Evolutionary conservation across 2,113 vertebrate genomes (phyloP), one percentile per base, ranked within the genome.

Genomic region (Barbus barbus): DNA sequence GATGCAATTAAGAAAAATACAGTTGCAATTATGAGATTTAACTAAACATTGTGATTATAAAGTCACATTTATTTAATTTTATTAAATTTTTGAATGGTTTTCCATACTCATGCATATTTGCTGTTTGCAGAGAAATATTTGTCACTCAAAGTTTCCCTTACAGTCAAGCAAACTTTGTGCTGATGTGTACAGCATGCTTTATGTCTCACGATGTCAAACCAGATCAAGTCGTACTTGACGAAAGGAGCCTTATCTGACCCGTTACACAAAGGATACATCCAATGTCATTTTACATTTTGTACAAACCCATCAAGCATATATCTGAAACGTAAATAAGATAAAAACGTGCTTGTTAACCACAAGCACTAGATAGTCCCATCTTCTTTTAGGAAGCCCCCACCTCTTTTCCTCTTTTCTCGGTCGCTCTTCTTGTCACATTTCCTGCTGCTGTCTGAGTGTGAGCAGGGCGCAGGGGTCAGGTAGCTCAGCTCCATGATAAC

Each of bases 401-500:
- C 44, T n/a, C 12, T 51, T 26, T 80, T 65, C 78, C 51, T 76
- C 24, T 5, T 53, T 65, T 56, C 77, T 79, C 7, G 38, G 38
- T 78, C 51, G 28, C 53, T 24, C 48, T 63, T 63, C 67, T 78
- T 33, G 82, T 83, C 83, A 74, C 76, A 81, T 81, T 85, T 93
- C 89, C 89, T 90, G 84, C 53, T 88, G 85, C 91, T 91, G 91
- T 94, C 86, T 89, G 87, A 88, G 90, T 84, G 88, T 91, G 88
- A 86, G 86, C 86, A 90, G 85, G 84, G 78, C 92, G 92, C 92
- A 86, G 87, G 82, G 86, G 83, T 84, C 91, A 91, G 90, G 92
- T 92, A 92, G 86, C 88, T 69, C 58, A 48, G 83, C 26, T 83
- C 81, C 82, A 73, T 48, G 93, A 95, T 94, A 94, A 94, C 92